Evolutionary conservation across 1,140 invertebrate species (phyloP), one percentile per base, ranked within the genome.

Genomic region (Drosophila triauraria): DNA sequence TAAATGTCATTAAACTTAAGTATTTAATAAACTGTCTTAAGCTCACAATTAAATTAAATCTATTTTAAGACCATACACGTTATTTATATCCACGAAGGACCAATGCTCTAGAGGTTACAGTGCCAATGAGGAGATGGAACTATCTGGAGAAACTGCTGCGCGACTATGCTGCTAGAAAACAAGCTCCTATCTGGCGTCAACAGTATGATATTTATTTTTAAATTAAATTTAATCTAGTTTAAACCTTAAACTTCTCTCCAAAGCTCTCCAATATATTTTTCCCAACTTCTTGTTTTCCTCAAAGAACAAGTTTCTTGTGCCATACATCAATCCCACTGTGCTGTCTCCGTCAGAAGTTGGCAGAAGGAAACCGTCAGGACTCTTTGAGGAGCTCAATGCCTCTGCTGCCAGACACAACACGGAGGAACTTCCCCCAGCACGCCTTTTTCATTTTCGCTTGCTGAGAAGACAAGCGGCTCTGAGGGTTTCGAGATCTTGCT

Each of bases 381-480:
- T 48, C 51, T 13, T n/a, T 20, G n/a, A 48, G 23, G 6, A 44
- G 47, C 27, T 38, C 12, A 20, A 40, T 23, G 9, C 47, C 23
- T 38, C 25, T 38, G 40, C 23, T 38, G n/a, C n/a, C 60, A 69
- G 65, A 70, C 69, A 43, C 47, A 59, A 35, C 53, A 43, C 10
- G 35, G 13, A 20, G 20, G 27, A 30, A 30, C 27, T 5, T 7
- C 27, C 44, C 17, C 42, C 40, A 32, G 13, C 10, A 43, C 40
- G 68, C 56, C 27, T 35, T 58, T 71, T 71, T 50, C 68, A 69
- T 58, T 71, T 69, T n/a, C 53, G 53, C 65, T 70, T 53, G 35
- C 47, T 23, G 27, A 35, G 35, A 17, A 42, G 15, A n/a, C 25
- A 35, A 32, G 50, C 44, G 46, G 13, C 40, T 65, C 30, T 32